Percentiles rank a stretch among this genome's conserved stretches.
phyloP scores from a whole-genome alignment of 2,888 invertebrate species.

The Eristalinus sepulchralis region DNA sequence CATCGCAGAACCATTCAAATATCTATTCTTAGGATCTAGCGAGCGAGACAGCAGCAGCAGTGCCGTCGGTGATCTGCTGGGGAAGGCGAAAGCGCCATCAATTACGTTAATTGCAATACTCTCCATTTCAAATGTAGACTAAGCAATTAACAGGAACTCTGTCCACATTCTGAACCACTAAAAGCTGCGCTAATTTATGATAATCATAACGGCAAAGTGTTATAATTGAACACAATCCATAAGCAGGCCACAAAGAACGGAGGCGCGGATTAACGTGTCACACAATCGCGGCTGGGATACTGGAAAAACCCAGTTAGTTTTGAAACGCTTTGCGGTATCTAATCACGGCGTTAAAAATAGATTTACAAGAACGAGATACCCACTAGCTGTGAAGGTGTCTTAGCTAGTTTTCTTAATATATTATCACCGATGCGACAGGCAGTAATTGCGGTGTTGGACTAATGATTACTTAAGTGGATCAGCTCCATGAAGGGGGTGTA shows the following conservation, averaged over 20 bases:
- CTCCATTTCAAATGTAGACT: neutral
- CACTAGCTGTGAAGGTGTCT: neutral
- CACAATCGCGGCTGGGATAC: neutral
- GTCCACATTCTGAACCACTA: neutral
- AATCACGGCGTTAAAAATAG: constrained; percentile 7
- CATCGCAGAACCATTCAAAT: neutral
- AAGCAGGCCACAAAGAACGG: neutral
- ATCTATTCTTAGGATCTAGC: neutral
- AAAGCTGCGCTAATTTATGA: constrained; percentile 19
- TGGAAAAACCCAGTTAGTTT: constrained; percentile 35
- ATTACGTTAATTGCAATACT: neutral
- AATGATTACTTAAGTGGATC: constrained; percentile 15
- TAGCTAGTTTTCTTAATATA: neutral
- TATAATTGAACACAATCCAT: constrained; percentile 6
- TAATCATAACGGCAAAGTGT: constrained; percentile 20
- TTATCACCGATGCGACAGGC: neutral
- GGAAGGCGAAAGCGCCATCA: neutral
- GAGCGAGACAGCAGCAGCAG: too few species aligned
- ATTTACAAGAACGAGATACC: constrained; percentile 7
- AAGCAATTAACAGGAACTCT: neutral
- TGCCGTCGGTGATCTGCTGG: neutral
- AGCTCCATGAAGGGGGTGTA: neutral
- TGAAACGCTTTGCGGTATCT: neutral
- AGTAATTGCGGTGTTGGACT: constrained; percentile 15
- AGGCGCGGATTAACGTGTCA: neutral